Percentiles rank a stretch among this genome's conserved stretches.
phyloP scores from a whole-genome alignment of 2,797 vertebrate genomes.

The Valencia hispanica region DNA sequence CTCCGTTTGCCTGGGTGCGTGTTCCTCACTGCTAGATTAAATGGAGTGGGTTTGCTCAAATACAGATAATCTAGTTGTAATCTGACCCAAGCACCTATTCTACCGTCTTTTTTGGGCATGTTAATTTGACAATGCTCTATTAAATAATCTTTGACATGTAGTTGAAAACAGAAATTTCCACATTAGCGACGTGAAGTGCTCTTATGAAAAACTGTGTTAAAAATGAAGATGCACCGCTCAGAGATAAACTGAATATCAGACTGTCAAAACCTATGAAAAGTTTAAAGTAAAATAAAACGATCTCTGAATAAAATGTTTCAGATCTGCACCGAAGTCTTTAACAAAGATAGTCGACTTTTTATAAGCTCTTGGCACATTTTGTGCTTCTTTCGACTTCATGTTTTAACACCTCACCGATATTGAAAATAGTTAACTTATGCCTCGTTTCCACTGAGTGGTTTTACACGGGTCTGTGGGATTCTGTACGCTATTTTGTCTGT shows the following conservation, averaged over 20 bases:
- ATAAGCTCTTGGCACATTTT: neutral
- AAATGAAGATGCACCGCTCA: neutral
- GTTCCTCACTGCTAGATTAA: neutral
- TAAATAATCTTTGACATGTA: neutral
- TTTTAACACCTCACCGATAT: too few species aligned
- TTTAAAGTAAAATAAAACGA: too few species aligned
- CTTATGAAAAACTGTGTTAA: neutral
- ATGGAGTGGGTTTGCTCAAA: neutral
- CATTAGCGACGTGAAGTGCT: neutral
- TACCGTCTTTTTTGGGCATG: neutral
- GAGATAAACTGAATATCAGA: neutral
- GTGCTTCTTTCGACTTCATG: neutral
- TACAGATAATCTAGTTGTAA: neutral
- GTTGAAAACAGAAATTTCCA: neutral
- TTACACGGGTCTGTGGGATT: too few species aligned
- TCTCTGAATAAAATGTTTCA: too few species aligned
- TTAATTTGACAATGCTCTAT: neutral
- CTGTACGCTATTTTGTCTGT: too few species aligned
- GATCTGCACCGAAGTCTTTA: too few species aligned
- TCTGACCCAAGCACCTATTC: neutral
- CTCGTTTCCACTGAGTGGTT: too few species aligned
- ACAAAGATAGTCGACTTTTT: neutral
- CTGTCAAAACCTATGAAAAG: too few species aligned
- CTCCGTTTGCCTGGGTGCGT: neutral
- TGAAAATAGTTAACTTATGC: neutral